Conservation (phyloP, 2,797 vertebrate genomes). For the Gallinago nigripennis region DNA sequence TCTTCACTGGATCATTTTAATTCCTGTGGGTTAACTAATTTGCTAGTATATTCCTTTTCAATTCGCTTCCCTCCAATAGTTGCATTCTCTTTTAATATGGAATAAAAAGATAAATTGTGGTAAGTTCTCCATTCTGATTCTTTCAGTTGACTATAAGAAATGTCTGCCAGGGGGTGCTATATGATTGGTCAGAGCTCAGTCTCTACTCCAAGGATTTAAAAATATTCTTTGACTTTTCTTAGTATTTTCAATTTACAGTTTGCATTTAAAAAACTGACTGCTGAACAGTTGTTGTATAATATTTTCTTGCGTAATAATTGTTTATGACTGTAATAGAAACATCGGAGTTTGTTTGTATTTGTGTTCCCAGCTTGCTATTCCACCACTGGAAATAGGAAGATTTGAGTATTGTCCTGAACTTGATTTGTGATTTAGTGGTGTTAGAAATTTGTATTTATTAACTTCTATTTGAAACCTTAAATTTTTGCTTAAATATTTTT, state of each 20-base stretch:
- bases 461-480: neutral
- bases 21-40: conserved; percentile 47
- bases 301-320: neutral
- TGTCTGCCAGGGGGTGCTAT: conserved; percentile 70
- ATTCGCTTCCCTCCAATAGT: neutral
- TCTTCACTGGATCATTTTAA: conserved; percentile 2
- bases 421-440: neutral
- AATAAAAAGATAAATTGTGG: conserved; percentile 16
- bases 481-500: neutral
- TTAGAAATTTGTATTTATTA: neutral
- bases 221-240: neutral
- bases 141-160: neutral
- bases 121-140: neutral
- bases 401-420: neutral
- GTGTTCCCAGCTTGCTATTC: neutral
- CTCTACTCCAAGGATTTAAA: neutral
- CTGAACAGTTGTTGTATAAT: neutral
- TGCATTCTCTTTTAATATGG: neutral
- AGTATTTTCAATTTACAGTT: neutral
- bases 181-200: neutral
- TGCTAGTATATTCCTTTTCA: conserved; percentile 12
- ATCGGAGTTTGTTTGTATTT: neutral
- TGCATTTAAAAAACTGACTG: neutral
- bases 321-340: neutral
- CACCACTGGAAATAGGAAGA: neutral